These are phyloP conservation scores for Saxicola maurus DNA, from an alignment of 2,797 vertebrate species.

Conservation along the genomic window DNA sequence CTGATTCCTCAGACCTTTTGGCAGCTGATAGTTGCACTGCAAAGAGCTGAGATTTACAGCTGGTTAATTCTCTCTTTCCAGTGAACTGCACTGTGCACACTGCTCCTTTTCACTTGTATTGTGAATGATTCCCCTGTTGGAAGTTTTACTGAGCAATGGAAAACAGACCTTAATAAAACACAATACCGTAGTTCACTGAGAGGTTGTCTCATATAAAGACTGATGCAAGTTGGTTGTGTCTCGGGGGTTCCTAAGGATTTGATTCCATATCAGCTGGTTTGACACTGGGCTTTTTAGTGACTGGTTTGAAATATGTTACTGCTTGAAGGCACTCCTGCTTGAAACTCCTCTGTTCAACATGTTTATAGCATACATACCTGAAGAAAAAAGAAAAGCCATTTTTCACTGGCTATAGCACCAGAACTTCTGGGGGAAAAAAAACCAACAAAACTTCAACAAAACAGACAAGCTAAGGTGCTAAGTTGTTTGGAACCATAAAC, in stretches of 20 bases:
- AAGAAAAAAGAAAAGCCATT: neutral
- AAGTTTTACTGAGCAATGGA: neutral
- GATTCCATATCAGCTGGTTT: neutral
- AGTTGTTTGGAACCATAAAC: neutral
- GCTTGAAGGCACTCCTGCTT: neutral
- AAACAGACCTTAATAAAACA: slow-evolving; percentile 16
- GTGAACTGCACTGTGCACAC: neutral
- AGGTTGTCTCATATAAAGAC: neutral
- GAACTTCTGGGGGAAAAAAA: neutral
- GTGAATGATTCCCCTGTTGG: neutral
- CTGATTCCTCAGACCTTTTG: neutral
- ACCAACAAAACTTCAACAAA: neutral
- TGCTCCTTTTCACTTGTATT: neutral
- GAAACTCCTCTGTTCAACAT: neutral
- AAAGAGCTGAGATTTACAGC: slow-evolving; percentile 6
- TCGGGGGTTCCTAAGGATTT: neutral
- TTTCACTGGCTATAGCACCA: neutral
- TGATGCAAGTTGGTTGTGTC: neutral
- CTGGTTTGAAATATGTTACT: neutral
- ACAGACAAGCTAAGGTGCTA: neutral
- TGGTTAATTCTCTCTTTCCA: neutral
- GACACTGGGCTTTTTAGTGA: neutral
- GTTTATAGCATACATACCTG: neutral
- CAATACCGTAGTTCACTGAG: neutral
- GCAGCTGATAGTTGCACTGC: neutral